Base-by-base conservation (phyloP, 2,888 invertebrate species). In the Caenorhabditis macrosperma region DNA sequence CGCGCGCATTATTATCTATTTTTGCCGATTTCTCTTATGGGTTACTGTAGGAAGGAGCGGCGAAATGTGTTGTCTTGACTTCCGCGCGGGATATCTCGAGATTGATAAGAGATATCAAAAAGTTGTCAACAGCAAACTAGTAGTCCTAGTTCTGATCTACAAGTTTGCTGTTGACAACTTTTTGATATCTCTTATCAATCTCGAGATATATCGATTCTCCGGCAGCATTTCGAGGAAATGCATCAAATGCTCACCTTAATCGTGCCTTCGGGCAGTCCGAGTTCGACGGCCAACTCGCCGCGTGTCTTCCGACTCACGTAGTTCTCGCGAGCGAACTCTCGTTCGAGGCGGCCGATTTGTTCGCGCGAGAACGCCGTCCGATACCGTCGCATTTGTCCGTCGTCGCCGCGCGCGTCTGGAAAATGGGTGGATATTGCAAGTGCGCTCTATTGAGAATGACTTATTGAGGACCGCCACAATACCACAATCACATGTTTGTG, bases 311-410 rank as follows among this genome's bases (percentile, higher is more conserved):
- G 92, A 0, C 96, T 96, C 0, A 99, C 97, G 92, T 99, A 99
- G 91, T 97, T 98, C 92, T 99, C 99, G 88, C 95, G 95, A 92
- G 94, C 94, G 91, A 98, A 99, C 91, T 99, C 99, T 89, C 96
- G 95, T 92, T 99, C 99, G 66, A 99, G 92, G 15, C 96, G 93
- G 17, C 75, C 78, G 55, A 83, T 82, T 46, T 98, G 92, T 64
- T 98, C 98, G 12, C 97, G 93, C 0, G 96, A 96, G 92, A 99
- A 99, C 0, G 98, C 98, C 0, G 98, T 99, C 57, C 99, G 93
- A 91, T 99, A 99, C 67, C 98, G 93, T 76, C 96, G 86, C 74
- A 90, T 86, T 55, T 83, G 82, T 59, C 81, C 79, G 75, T 88
- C 88, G 55, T 91, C 76, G 28, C 81, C 76, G 44, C 61, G n/a